Evolutionary conservation across 2,113 vertebrate species (phyloP), one percentile per base, ranked within the genome.

Genomic region (Elephantulus edwardii): DNA sequence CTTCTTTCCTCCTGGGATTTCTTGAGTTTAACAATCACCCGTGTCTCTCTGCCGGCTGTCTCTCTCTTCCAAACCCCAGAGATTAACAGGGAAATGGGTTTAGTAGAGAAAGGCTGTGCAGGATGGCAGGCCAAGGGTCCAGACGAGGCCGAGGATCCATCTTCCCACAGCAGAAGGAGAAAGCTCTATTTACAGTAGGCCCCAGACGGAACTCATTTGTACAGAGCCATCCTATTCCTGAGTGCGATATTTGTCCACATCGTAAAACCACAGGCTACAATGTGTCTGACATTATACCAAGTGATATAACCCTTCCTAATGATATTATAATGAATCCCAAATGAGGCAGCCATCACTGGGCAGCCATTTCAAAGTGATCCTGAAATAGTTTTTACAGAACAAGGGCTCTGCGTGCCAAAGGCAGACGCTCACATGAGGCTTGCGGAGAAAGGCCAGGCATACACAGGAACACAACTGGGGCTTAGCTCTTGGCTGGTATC

Each of bases 221-320:
- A 93, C 90, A 93, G 96, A 92, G 64, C 92, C 96, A 96, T 93
- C 96, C 88, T 97, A 94, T 91, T 97, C 97, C 95, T 98, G 94
- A 92, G 97, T 97, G 97, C 96, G 97, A 97, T 98, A 97, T 97
- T 97, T 97, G 97, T 98, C 97, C 96, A 97, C 97, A 97, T 96
- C 94, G 91, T 98, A 97, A 98, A 98, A 98, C 97, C 97, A 97
- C 97, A 96, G 96, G 97, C 97, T 97, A 98, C 96, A 96, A 97
- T 97, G 97, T 98, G 97, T 97, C 97, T 97, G 97, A 98, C 97
- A 98, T 97, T 98, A 97, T 97, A 98, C 96, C 96, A 97, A 98
- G 97, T 97, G 95, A 98, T 98, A 98, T 97, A 98, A 97, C 97
- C 97, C 96, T 83, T 96, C 94, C 95, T 98, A 98, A 98, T 97